Evolutionary conservation across 2,888 invertebrate species (phyloP), one percentile per base, ranked within the genome.

Genomic region (Pheosia tremula): DNA sequence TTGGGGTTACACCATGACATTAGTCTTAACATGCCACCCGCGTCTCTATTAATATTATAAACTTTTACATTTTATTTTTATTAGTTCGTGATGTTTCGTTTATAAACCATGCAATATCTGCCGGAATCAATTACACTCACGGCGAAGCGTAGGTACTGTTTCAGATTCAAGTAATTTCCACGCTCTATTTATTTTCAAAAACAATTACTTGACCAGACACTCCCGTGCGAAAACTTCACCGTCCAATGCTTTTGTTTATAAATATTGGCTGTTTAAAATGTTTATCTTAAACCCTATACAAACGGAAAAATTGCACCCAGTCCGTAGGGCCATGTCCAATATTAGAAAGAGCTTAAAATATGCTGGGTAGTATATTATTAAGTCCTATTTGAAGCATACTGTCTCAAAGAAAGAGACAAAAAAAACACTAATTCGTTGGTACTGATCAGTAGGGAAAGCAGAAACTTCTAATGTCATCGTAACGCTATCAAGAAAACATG

Each of bases 161-260:
- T 50, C 24, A 50, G 50, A 24, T 2, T 50, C 9, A 49, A 59
- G 61, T 61, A 62, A 72, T 72, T 58, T 68, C 53, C 63, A 38
- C 56, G 70, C 60, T 71, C 71, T 58, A 72, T 69, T 71, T 66
- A 53, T 53, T 53, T 50, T 53, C 9, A 37, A 53, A 53, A 37
- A 24, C 37, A 24, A 55, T 4, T 43, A 61, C 55, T 59, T 58
- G 62, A 68, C 49, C 39, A 70, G 59, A 61, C 53, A 63, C 61
- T 63, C 67, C 63, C n/a, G 53, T 57, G 54, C 55, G 41, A 58
- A 62, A 63, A 62, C 67, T 64, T 73, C 69, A 63, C 63, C 61
- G 67, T 60, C 60, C 10, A 60, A 54, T 58, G 66, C 56, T 49
- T 71, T 76, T 74, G 75, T 74, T 76, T 73, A 69, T 71, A 69